Percentiles rank a stretch among this genome's conserved stretches.
Conservation (phyloP, 1,140 invertebrate genomes). For the Rhopalosiphum padi region DNA sequence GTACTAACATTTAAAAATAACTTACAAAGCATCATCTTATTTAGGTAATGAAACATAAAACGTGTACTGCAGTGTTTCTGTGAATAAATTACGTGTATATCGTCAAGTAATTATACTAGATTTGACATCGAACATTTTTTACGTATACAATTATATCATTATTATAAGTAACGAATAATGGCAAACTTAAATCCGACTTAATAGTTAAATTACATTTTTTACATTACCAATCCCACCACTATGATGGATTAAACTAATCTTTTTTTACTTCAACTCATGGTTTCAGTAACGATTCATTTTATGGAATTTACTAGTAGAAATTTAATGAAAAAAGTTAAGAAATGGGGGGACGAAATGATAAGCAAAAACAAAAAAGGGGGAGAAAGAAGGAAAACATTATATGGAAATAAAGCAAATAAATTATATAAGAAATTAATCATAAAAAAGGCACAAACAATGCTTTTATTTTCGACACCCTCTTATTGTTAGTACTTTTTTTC, state of each 20-base stretch:
- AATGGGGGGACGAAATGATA: neutral
- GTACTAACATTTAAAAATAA: neutral
- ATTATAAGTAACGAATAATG: neutral
- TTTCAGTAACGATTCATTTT: constrained; percentile 6
- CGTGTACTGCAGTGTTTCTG: neutral
- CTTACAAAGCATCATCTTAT: neutral
- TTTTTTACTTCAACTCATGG: neutral
- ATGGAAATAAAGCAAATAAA: constrained; percentile 41
- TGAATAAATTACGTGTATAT: neutral
- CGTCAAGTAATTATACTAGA: neutral
- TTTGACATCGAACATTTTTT: neutral
- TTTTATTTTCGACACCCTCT: constrained; percentile 22
- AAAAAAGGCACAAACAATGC: neutral
- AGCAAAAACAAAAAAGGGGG: neutral
- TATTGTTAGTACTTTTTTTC: neutral
- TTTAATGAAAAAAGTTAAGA: constrained; percentile 46
- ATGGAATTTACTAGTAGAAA: constrained; percentile 31
- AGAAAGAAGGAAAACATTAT: neutral
- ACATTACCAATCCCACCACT: neutral
- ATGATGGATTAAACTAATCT: neutral
- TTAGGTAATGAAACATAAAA: neutral
- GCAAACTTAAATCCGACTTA: neutral
- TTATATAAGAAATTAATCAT: constrained; percentile 27
- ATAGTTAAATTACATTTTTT: neutral
- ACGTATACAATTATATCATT: neutral